These are phyloP conservation scores for Pteropus rufus DNA, from an alignment of 2,797 vertebrate genomes.

Conservation along the genomic window DNA sequence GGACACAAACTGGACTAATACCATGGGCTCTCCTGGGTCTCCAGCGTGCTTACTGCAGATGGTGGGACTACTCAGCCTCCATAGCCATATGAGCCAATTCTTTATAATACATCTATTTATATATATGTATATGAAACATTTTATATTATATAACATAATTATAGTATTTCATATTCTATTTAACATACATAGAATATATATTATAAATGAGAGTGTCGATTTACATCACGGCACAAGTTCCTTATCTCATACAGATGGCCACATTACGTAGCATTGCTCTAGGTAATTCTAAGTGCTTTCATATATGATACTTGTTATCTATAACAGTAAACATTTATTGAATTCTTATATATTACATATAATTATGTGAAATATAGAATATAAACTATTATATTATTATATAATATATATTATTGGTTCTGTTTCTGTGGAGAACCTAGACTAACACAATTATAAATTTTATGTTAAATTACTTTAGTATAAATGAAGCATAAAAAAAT, in stretches of 20 bases:
- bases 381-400: not conserved
- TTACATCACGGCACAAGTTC: not conserved
- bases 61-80: not conserved
- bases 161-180: too few relatives aligned
- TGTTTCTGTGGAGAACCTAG: not conserved
- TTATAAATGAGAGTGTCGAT: not conserved
- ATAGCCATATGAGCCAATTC: not conserved
- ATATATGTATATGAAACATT: too few relatives aligned
- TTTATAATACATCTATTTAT: not conserved
- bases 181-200: too few relatives aligned
- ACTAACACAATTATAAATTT: conserved; percentile 30
- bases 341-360: not conserved
- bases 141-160: too few relatives aligned
- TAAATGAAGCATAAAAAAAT: conserved; percentile 38
- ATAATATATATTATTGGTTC: not conserved
- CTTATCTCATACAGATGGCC: not conserved
- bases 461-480: conserved; percentile 36
- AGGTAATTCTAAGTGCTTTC: not conserved
- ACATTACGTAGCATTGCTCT: not conserved
- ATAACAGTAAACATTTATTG: not conserved
- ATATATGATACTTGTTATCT: not conserved
- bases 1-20: not conserved
- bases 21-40: not conserved
- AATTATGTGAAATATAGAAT: not conserved
- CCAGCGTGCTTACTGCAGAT: not conserved